A percentile compares a stretch with the other conserved stretches of the same genome.
phyloP scores from a whole-genome alignment of 2,113 vertebrate species.

The Uropsilus gracilis region DNA sequence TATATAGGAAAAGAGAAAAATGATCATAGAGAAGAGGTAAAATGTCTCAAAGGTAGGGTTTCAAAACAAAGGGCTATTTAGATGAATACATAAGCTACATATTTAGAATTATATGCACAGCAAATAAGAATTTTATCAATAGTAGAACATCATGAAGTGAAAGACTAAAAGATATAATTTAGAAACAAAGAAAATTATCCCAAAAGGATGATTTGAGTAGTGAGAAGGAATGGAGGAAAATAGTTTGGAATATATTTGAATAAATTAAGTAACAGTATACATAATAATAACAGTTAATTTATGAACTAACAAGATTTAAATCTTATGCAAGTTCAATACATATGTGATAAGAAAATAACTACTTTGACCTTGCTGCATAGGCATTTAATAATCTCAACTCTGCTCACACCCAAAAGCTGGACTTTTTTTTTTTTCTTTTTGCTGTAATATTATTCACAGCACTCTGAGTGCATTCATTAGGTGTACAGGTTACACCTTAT shows the following conservation, averaged over 20 bases:
- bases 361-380: too few species aligned
- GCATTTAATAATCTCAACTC: too few species aligned
- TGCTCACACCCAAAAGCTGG: too few species aligned
- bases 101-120: background rate
- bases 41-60: background rate
- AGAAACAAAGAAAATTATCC: background rate
- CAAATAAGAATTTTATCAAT: background rate
- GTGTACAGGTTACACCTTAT: too few species aligned
- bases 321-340: background rate
- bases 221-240: background rate
- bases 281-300: background rate
- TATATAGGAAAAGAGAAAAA: background rate
- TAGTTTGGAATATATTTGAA: background rate
- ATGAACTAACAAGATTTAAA: background rate
- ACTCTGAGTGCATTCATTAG: too few species aligned
- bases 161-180: slow-evolving; percentile 21
- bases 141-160: background rate
- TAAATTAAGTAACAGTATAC: background rate
- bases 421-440: too few species aligned
- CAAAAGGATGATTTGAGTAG: background rate
- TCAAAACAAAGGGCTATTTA: background rate
- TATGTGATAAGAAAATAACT: too few species aligned
- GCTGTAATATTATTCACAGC: too few species aligned
- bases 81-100: background rate
- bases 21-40: background rate